Percentiles rank a stretch among this genome's conserved stretches.
Conservation (phyloP, 1,140 invertebrate species). For the Andrena cerasifolii region DNA sequence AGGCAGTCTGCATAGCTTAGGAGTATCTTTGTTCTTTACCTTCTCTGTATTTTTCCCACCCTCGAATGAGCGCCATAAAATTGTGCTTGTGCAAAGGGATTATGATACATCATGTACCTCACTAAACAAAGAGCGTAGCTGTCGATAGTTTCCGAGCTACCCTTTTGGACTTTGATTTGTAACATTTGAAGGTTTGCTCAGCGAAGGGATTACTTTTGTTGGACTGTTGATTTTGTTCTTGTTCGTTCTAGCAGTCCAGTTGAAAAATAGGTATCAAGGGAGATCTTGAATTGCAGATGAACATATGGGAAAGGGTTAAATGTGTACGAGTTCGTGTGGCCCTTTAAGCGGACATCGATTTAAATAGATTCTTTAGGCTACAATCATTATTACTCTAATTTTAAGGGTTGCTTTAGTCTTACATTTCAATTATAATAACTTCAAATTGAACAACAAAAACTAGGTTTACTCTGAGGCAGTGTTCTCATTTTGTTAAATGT, state of each 20-base stretch:
- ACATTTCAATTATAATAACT: too few species aligned
- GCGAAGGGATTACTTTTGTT: not conserved
- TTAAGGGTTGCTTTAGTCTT: too few species aligned
- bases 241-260: not conserved
- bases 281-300: not conserved
- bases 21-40: not conserved
- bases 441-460: too few species aligned
- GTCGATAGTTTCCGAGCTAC: conserved; percentile 10
- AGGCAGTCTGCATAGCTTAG: too few species aligned
- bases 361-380: too few species aligned
- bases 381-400: too few species aligned
- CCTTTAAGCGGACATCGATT: too few species aligned
- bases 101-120: not conserved
- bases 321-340: too few species aligned
- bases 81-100: not conserved
- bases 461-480: too few species aligned
- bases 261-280: not conserved
- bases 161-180: conserved; percentile 11
- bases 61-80: not conserved
- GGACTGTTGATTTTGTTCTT: not conserved
- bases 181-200: conserved; percentile 1
- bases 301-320: not conserved
- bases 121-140: not conserved
- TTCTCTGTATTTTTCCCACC: not conserved
- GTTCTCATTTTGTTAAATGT: too few species aligned